phyloP scores from a whole-genome alignment of 2,888 invertebrate species.

The Netelia fuscicornis region DNA sequence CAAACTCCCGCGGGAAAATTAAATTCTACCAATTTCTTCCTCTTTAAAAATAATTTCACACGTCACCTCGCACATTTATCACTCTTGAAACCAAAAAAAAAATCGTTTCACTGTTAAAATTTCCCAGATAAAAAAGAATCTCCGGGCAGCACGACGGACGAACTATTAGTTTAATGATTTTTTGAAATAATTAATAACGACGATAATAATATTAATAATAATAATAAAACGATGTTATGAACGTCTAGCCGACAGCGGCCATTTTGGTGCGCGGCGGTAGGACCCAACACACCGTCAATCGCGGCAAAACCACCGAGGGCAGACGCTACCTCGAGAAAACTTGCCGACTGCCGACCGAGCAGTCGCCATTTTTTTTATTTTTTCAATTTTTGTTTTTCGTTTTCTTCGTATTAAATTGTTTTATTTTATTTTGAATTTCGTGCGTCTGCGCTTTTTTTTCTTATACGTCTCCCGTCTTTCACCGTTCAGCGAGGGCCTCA shows the following conservation, averaged over 20 bases:
- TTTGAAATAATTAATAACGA: background rate
- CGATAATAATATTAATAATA: background rate
- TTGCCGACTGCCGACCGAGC: slow-evolving; percentile 55
- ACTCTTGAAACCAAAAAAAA: background rate
- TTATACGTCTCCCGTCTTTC: slow-evolving; percentile 1
- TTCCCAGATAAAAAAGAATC: background rate
- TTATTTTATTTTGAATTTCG: slow-evolving; percentile 53
- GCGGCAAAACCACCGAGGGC: slow-evolving; percentile 55
- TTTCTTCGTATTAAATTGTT: slow-evolving; percentile 65
- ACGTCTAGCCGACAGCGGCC: slow-evolving; percentile 73
- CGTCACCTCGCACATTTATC: background rate
- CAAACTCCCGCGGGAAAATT: background rate
- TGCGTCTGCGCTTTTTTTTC: slow-evolving; percentile 20
- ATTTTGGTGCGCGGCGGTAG: slow-evolving; percentile 72
- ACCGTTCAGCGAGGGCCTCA: slow-evolving; percentile 35
- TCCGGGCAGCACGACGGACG: background rate
- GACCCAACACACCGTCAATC: slow-evolving; percentile 52
- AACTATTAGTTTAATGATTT: background rate
- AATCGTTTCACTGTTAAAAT: slow-evolving; percentile 2
- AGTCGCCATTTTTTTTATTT: slow-evolving; percentile 66
- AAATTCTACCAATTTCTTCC: background rate
- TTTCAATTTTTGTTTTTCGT: slow-evolving; percentile 49
- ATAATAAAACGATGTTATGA: slow-evolving; percentile 35
- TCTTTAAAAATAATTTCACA: background rate
- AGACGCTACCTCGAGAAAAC: slow-evolving; percentile 63